Base-by-base conservation (phyloP, 2,797 vertebrate genomes). In the Hippocampus kuda region DNA sequence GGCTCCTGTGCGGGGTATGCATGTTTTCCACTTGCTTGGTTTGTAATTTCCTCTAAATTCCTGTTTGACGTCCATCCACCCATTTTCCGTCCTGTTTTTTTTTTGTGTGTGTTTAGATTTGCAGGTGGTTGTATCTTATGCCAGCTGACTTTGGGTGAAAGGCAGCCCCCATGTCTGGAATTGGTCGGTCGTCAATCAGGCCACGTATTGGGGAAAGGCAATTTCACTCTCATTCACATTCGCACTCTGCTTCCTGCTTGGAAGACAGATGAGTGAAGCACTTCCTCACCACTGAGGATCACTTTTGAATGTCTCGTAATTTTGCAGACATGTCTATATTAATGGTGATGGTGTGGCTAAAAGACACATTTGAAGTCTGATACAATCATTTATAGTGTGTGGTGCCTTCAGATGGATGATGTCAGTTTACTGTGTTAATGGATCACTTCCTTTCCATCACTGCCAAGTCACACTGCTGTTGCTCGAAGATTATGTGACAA, bases 401-500 rank as follows among this genome's bases (percentile, higher is more conserved):
- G 24, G 26, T 57, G 56, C 12, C 24, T n/a, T n/a, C 9, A n/a
- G n/a, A 24, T 4, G 8, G 22, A 8, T 12, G 26, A 27, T 12
- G 56, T 27, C 4, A 7, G 11, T 5, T 57, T 26, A 13, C 27
- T 57, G 16, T 16, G 24, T 57, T 15, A 57, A 27, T 16, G 10
- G 26, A 12, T 15, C 12, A 27, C n/a, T 54, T 16, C 4, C 2
- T 27, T 57, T 16, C 9, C 51, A 38, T 60, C 16, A 0, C 16
- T 9, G 16, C 27, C 56, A 20, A 34, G 27, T 6, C 8, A 20
- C 27, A 16, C 16, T 4, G 27, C 11, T 30, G 72, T 72, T 73
- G 69, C 72, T 70, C 44, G 71, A 74, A 73, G 66, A 79, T 76
- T 0, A 61, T 68, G 56, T 72, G 44, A 73, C 77, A 75, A 86